Evolutionary conservation across 2,888 invertebrate genomes (phyloP), one percentile per base, ranked within the genome.

Genomic region (Eremobia ochroleuca): DNA sequence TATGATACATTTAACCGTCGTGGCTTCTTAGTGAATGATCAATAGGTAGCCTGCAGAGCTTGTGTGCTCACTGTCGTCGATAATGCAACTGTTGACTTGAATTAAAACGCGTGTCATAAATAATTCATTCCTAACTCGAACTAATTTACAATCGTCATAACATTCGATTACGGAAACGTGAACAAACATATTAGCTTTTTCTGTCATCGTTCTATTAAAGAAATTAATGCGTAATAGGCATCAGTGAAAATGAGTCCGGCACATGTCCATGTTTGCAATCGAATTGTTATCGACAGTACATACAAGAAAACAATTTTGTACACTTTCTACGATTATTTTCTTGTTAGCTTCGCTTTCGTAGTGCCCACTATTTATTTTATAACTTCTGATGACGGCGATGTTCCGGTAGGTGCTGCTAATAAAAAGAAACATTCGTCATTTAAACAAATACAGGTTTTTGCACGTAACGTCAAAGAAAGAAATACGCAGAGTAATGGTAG

Each of bases 341-440:
- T 91, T 89, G 92, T 95, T 95, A 92, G 95, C 90, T 93, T 95
- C 95, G 94, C 96, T 96, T 95, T 95, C 95, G 88, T 93, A 89
- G 88, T 91, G 72, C 70, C 81, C 79, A 92, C 91, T 92, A 89
- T 92, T 94, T 93, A 90, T 93, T 92, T 88, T 93, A 89, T 92
- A 90, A 90, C 90, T 91, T 90, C 87, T 91, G 92, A 93, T 93
- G 92, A 64, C 75, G 83, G 89, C 87, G 79, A 75, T 79, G 77
- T 83, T 87, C 80, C 80, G 81, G 77, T 75, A 74, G 77, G 76
- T 83, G 84, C 82, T 86, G 75, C 70, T 85, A 84, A 85, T 86
- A 80, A 85, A 87, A 83, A 84, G 82, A 85, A 76, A 79, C 77
- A 87, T 76, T 78, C 65, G 77, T 69, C 71, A 76, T 76, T 87